Base-by-base conservation (phyloP, 2,797 vertebrate genomes). In the Phaenicophaeus curvirostris region DNA sequence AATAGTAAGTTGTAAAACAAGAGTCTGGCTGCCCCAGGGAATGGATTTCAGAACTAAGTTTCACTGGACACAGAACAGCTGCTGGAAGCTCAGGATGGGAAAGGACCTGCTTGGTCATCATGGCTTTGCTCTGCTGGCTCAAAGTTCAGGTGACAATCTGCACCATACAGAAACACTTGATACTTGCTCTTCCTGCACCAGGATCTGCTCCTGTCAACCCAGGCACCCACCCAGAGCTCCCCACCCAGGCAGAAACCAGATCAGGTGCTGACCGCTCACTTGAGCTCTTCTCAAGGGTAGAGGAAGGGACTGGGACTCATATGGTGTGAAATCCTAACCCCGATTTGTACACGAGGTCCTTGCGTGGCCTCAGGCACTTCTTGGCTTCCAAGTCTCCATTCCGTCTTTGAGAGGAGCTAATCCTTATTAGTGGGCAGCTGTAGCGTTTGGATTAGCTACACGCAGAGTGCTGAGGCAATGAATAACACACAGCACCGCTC, bases 261-360 rank as follows among this genome's bases (percentile, higher is more conserved):
- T 24, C 17, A 21, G 63, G 35, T 57, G 65, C 46, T 51, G 75
- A 35, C 25, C 79, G 55, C 78, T 76, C 81, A 62, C 51, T 57
- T 9, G 27, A 62, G 61, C 50, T 8, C 58, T 53, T 76, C 39
- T 55, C 50, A 77, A 24, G 51, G 62, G 28, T 74, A 92, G 39
- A 76, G 16, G 35, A 78, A 68, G 63, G 24, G 55, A 66, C 46
- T 41, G 48, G 39, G 33, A 15, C 83, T 88, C 74, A 67, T 31
- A 53, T 25, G 51, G 44, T 95, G 31, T 62, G 80, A 86, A 91
- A 93, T 61, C 67, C 77, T 93, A 73, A 53, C 48, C 77, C 46
- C 27, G 50, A 37, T 23, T 76, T 3, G 4, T 50, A 55, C 83
- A 87, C 2, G 0, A 79, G 46, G 62, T 78, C 76, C 66, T 72